Evolutionary conservation across 2,888 invertebrate genomes (phyloP).

Genomic region (Entomobrya multifasciata): DNA sequence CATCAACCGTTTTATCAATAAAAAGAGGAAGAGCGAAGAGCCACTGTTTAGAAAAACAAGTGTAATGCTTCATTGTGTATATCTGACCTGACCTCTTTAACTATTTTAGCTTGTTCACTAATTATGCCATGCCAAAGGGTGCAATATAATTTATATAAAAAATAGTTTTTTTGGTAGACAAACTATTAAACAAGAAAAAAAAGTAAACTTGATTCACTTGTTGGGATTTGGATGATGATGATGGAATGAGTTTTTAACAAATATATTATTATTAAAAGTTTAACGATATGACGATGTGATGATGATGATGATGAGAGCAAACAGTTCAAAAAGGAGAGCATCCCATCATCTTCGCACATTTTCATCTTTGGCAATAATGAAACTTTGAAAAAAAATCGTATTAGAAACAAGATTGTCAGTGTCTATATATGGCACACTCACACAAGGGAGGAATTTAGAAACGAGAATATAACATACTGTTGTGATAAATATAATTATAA

Average conservation of each 20-base stretch:
- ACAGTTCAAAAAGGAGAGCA: slow-evolving; percentile 62
- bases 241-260: too few species aligned
- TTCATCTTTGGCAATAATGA: slow-evolving; percentile 64
- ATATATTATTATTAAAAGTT: too few species aligned
- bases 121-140: slow-evolving; percentile 32
- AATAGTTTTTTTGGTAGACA: too few species aligned
- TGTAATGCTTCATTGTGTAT: slow-evolving; percentile 30
- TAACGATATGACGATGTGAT: too few species aligned
- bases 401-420: slow-evolving; percentile 65
- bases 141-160: too few species aligned
- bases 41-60: too few species aligned
- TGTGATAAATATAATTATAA: slow-evolving; percentile 57
- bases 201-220: not conserved
- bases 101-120: slow-evolving; percentile 20
- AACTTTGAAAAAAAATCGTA: slow-evolving; percentile 59
- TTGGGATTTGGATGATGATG: slow-evolving; percentile 31
- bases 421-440: slow-evolving; percentile 73
- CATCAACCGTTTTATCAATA: too few species aligned
- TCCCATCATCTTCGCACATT: too few species aligned
- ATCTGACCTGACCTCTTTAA: slow-evolving; percentile 63
- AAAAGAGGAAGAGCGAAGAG: too few species aligned
- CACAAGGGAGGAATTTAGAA: slow-evolving; percentile 60
- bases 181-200: not conserved
- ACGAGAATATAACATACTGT: slow-evolving; percentile 69
- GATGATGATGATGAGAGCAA: not conserved